Conservation (phyloP, 2,888 invertebrate genomes). For the Incurvaria masculella region DNA sequence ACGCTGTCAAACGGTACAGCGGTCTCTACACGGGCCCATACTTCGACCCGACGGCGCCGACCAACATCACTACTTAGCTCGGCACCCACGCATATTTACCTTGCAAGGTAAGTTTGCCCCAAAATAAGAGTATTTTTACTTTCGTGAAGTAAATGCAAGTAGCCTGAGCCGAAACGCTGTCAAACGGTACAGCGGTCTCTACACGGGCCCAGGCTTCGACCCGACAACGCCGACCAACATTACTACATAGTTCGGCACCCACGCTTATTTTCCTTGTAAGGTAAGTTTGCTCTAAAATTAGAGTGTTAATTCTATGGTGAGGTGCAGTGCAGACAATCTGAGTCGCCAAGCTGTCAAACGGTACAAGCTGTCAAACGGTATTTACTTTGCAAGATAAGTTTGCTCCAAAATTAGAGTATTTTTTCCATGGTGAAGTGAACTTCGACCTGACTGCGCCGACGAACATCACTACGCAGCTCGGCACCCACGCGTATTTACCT, state of each 20-base stretch:
- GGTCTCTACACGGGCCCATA: slow-evolving; percentile 82
- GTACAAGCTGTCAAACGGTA: slow-evolving; percentile 87
- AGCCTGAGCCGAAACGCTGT: slow-evolving; percentile 48
- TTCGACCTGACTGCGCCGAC: slow-evolving; percentile 79
- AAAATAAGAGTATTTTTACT: too few relatives aligned
- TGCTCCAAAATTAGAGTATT: too few relatives aligned
- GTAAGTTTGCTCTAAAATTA: too few relatives aligned
- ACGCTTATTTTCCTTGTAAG: slow-evolving; percentile 89
- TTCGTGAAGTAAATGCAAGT: slow-evolving; percentile 27
- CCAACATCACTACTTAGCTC: slow-evolving; percentile 87
- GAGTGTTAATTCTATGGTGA: too few relatives aligned
- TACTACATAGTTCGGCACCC: slow-evolving; percentile 87
- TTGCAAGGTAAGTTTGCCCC: slow-evolving; percentile 74
- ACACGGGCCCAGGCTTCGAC: slow-evolving; percentile 85
- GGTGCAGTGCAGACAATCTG: slow-evolving; percentile 17
- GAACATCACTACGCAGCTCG: slow-evolving; percentile 88
- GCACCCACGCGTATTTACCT: slow-evolving; percentile 87
- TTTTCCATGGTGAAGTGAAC: slow-evolving; percentile 80
- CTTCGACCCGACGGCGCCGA: slow-evolving; percentile 78
- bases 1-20: slow-evolving; percentile 65
- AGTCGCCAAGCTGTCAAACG: slow-evolving; percentile 59
- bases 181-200: slow-evolving; percentile 72
- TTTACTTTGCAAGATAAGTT: slow-evolving; percentile 78
- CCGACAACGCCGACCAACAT: slow-evolving; percentile 80
- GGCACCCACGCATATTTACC: slow-evolving; percentile 90